Evolutionary conservation across 2,888 invertebrate genomes (phyloP).

Genomic region (Octodonta nipae): DNA sequence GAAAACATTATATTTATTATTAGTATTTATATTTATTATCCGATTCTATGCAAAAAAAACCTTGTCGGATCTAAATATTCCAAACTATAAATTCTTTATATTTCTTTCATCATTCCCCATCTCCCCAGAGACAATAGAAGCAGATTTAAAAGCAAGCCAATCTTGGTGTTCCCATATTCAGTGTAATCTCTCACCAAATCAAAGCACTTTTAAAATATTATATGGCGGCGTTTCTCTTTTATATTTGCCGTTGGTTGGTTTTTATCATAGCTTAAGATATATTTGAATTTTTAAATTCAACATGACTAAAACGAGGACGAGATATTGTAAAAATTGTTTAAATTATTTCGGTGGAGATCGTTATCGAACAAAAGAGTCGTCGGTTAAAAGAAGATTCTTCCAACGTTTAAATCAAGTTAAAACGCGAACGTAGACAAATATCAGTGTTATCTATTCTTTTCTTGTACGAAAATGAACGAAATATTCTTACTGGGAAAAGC

Average conservation of each 20-base stretch:
- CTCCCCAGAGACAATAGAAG: conserved; percentile 1
- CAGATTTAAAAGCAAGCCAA: conserved; percentile 2
- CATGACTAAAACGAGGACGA: conserved; percentile 17
- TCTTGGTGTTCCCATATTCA: conserved; percentile 15
- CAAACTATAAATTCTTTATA: too few species aligned
- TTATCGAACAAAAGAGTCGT: conserved; percentile 19
- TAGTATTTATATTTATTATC: too few species aligned
- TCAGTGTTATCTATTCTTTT: too few species aligned
- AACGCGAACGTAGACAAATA: too few species aligned
- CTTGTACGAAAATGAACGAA: too few species aligned
- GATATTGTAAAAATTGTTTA: conserved; percentile 23
- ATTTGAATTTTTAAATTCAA: conserved; percentile 22
- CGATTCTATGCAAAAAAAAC: too few species aligned
- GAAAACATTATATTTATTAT: too few species aligned
- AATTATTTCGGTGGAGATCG: conserved; percentile 17
- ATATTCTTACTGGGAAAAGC: too few species aligned
- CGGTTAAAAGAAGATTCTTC: conserved; percentile 18
- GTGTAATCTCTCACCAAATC: conserved; percentile 19
- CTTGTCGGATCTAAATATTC: too few species aligned
- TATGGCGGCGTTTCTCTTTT: conserved; percentile 17
- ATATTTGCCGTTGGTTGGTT: conserved; percentile 16
- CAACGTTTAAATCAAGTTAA: conserved; percentile 8
- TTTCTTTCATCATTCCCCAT: neutral
- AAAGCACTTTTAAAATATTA: conserved; percentile 21
- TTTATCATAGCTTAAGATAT: conserved; percentile 16